These are phyloP conservation scores for Falco concolor DNA, from an alignment of 2,797 vertebrate genomes.

Conservation along the genomic window DNA sequence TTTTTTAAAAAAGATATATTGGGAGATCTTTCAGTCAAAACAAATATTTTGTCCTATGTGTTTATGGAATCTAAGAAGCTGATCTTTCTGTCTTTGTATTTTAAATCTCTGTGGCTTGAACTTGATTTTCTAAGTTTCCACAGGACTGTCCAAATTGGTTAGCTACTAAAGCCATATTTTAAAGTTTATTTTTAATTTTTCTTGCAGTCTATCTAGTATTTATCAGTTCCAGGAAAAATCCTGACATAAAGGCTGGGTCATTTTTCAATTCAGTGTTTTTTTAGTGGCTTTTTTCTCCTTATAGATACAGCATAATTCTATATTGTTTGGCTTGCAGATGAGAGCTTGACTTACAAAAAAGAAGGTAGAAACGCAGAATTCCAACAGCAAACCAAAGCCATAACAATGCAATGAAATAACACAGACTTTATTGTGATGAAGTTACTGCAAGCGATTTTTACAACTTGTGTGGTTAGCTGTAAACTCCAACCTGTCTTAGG, in stretches of 20 bases:
- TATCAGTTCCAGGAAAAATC: conserved; percentile 43
- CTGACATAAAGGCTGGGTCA: background rate
- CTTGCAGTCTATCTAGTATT: background rate
- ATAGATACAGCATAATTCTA: background rate
- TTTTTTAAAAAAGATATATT: background rate
- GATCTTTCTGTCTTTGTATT: conserved; percentile 12
- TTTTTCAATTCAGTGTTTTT: background rate
- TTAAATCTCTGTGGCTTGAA: conserved; percentile 11
- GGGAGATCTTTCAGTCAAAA: background rate
- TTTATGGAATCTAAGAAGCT: conserved; percentile 4
- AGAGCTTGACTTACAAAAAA: background rate
- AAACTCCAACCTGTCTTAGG: background rate
- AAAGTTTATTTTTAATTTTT: conserved; percentile 2
- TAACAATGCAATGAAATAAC: background rate
- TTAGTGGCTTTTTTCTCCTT: background rate
- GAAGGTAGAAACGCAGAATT: background rate
- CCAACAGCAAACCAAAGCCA: background rate
- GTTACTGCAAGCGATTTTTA: background rate
- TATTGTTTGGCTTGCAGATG: background rate
- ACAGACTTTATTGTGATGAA: background rate
- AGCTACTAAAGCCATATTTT: background rate
- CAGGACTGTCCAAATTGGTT: background rate
- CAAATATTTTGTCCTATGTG: conserved; percentile 7
- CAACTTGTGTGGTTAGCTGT: background rate
- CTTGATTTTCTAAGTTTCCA: conserved; percentile 30